Evolutionary conservation across 1,140 invertebrate genomes (phyloP).

Genomic region (Musca vetustissima): DNA sequence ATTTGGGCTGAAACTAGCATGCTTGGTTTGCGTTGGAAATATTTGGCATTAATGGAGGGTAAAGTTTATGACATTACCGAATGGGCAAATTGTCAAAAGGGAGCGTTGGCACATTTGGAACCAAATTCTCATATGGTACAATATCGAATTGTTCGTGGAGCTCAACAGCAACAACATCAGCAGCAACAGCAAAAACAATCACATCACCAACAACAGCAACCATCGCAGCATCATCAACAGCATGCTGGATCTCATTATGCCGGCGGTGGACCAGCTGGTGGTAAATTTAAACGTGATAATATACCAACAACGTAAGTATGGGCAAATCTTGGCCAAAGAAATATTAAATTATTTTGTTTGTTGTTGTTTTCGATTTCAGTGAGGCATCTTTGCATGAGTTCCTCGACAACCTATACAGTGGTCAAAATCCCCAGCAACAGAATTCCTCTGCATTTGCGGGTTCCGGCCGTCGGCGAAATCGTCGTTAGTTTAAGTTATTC

Average conservation of each 20-base stretch:
- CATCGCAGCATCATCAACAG: constrained; percentile 38
- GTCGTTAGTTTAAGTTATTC: constrained; percentile 38
- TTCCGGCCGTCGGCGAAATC: constrained; percentile 43
- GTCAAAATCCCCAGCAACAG: constrained; percentile 49
- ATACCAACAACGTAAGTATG: constrained; percentile 27
- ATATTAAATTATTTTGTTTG: not conserved
- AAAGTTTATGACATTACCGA: constrained; percentile 93
- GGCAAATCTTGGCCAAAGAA: not conserved
- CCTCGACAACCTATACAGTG: constrained; percentile 53
- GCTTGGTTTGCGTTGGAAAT: constrained; percentile 87
- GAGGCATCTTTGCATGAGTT: constrained; percentile 53
- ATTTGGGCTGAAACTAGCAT: constrained; percentile 91
- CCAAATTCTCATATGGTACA: constrained; percentile 89
- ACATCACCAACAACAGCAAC: constrained; percentile 36
- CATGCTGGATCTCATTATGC: constrained; percentile 40
- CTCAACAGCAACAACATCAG: constrained; percentile 59
- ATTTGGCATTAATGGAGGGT: constrained; percentile 95
- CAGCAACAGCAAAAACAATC: constrained; percentile 46
- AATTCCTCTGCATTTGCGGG: constrained; percentile 34
- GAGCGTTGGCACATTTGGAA: constrained; percentile 75
- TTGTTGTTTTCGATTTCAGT: constrained; percentile 31
- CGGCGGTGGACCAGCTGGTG: constrained; percentile 28
- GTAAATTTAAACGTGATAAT: constrained; percentile 29
- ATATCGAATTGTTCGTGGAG: constrained; percentile 85
- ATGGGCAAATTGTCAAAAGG: constrained; percentile 91